Percentiles rank a stretch among this genome's conserved stretches.
These are phyloP conservation scores for Pygoscelis adeliae DNA, from an alignment of 2,113 vertebrate genomes.

Conservation along the genomic window DNA sequence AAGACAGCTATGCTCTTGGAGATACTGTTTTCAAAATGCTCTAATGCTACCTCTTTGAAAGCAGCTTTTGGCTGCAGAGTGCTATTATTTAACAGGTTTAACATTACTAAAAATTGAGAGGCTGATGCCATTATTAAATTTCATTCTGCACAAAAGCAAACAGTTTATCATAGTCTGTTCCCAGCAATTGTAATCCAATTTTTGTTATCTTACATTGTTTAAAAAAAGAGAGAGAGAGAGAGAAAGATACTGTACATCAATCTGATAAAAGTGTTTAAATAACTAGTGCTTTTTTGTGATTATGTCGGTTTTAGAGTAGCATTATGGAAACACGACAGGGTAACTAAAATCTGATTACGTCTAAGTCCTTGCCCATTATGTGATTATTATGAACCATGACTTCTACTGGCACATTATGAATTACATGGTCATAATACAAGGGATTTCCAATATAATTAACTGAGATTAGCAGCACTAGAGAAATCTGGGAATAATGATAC, in stretches of 20 bases:
- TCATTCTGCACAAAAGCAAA: conserved; percentile 59
- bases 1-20: conserved; percentile 1
- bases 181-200: conserved; percentile 72
- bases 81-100: conserved; percentile 44
- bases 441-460: conserved; percentile 75
- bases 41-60: neutral
- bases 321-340: conserved; percentile 66
- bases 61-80: conserved; percentile 13
- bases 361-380: conserved; percentile 70
- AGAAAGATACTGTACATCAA: conserved; percentile 20
- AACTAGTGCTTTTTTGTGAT: conserved; percentile 61
- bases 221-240: neutral
- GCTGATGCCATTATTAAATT: conserved; percentile 38
- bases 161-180: conserved; percentile 69
- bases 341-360: conserved; percentile 72
- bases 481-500: conserved; percentile 69
- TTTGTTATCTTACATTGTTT: conserved; percentile 64
- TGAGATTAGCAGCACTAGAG: conserved; percentile 65
- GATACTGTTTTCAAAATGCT: neutral
- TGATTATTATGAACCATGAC: conserved; percentile 72
- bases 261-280: conserved; percentile 70
- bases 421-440: conserved; percentile 64
- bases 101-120: conserved; percentile 28
- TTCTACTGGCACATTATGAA: conserved; percentile 68
- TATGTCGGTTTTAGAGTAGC: conserved; percentile 59